Percentiles rank a stretch among this genome's conserved stretches.
Conservation (phyloP, 92 coral and sea anemone genomes). For the Bergia sp. region DNA sequence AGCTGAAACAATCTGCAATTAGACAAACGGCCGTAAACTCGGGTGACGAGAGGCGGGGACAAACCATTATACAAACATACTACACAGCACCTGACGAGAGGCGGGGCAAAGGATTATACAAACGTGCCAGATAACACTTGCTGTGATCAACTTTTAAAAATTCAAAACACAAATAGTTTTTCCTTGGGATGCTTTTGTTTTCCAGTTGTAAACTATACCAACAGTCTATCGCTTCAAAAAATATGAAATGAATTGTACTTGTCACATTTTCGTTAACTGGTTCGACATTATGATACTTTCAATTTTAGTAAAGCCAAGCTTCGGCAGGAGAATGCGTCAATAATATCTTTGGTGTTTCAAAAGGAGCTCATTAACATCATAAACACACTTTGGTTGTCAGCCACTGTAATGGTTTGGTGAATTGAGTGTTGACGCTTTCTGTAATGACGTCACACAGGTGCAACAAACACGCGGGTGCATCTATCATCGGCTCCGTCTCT, state of each 20-base stretch:
- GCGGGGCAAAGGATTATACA: background rate
- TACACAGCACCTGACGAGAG: background rate
- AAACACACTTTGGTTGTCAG: background rate
- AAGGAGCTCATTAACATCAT: background rate
- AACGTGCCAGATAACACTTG: background rate
- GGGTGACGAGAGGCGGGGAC: background rate
- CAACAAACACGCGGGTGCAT: conserved; percentile 16
- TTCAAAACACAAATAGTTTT: background rate
- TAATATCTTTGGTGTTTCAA: background rate
- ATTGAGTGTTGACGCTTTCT: conserved; percentile 7
- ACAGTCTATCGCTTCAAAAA: background rate
- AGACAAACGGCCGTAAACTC: background rate
- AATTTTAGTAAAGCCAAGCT: background rate
- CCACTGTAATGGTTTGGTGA: conserved; percentile 2
- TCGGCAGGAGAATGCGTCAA: background rate
- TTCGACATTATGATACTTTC: background rate
- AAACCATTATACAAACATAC: background rate
- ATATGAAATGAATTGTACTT: background rate
- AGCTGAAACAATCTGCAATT: background rate
- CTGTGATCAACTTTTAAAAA: background rate
- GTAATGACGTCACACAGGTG: conserved; percentile 39
- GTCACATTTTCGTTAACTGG: background rate
- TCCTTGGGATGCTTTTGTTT: too few species aligned
- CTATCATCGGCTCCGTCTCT: background rate
- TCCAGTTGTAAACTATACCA: background rate